A percentile compares a stretch with the other conserved stretches of the same genome.
Evolutionary conservation across 2,888 invertebrate species (phyloP).

Genomic region (Dorcus parallelipipedus): DNA sequence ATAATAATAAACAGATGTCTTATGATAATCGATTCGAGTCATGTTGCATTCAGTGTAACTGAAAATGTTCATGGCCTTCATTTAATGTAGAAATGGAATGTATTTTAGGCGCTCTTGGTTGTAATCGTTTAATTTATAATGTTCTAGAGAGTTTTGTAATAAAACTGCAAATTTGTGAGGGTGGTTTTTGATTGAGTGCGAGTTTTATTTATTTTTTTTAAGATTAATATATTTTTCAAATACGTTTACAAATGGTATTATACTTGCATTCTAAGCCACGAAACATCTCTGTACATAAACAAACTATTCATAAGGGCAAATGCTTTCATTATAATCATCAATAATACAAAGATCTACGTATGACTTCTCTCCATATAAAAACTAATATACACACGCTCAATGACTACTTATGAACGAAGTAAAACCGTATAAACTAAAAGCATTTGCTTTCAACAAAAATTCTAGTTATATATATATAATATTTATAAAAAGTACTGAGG

Average conservation of each 20-base stretch:
- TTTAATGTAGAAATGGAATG: no score
- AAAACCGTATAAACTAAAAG: slow-evolving; percentile 23
- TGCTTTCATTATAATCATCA: slow-evolving; percentile 26
- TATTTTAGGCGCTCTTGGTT: no score
- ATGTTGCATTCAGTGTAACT: no score
- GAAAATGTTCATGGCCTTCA: no score
- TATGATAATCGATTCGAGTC: no score
- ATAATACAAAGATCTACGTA: slow-evolving; percentile 16
- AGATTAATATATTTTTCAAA: slow-evolving; percentile 44
- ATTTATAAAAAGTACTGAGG: slow-evolving; percentile 26
- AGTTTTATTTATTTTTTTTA: slow-evolving; percentile 3
- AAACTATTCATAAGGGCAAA: slow-evolving; percentile 28
- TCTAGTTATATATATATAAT: slow-evolving; percentile 29
- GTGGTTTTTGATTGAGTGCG: no score
- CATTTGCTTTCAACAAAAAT: slow-evolving; percentile 31
- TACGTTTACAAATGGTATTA: slow-evolving; percentile 47
- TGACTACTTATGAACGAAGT: background rate
- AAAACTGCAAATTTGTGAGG: no score
- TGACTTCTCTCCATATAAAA: slow-evolving; percentile 14
- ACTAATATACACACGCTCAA: slow-evolving; percentile 13
- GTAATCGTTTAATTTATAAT: no score
- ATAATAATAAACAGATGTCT: slow-evolving; percentile 8
- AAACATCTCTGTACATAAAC: slow-evolving; percentile 44
- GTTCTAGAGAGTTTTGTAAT: no score
- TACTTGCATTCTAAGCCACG: slow-evolving; percentile 45